These are phyloP conservation scores for Brachyptera risi DNA, from an alignment of 2,888 invertebrate species.

Conservation along the genomic window DNA sequence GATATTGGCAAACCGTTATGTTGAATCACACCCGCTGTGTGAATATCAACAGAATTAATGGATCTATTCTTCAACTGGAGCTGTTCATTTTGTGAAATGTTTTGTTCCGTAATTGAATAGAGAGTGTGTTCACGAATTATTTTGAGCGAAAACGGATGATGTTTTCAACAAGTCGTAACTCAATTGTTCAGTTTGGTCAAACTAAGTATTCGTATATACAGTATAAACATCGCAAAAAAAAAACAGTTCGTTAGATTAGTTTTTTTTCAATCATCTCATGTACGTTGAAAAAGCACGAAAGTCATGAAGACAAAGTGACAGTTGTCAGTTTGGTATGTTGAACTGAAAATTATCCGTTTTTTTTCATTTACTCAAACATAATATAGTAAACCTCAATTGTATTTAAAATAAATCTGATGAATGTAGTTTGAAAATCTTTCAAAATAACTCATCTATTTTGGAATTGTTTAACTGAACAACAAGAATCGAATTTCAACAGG, in stretches of 20 bases:
- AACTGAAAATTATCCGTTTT: too few species aligned
- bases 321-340: too few species aligned
- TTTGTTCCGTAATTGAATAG: constrained; percentile 25
- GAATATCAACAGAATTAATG: constrained; percentile 26
- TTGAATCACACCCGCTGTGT: constrained; percentile 16
- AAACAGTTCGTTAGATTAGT: constrained; percentile 2
- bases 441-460: too few species aligned
- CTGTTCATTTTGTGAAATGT: constrained; percentile 23
- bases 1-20: constrained; percentile 21
- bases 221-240: too few species aligned
- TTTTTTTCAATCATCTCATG: not conserved
- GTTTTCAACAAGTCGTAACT: constrained; percentile 7
- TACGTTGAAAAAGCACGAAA: not conserved
- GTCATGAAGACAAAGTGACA: too few species aligned
- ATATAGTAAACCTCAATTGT: too few species aligned
- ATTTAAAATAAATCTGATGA: too few species aligned
- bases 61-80: constrained; percentile 20
- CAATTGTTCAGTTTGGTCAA: not conserved
- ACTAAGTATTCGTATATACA: too few species aligned
- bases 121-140: constrained; percentile 20
- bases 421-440: too few species aligned
- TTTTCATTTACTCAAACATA: too few species aligned
- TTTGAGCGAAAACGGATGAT: constrained; percentile 9
- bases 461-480: too few species aligned
- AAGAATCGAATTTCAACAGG: too few species aligned